These are phyloP conservation scores for Drusus annulatus DNA, from an alignment of 1,140 invertebrate genomes.

Conservation along the genomic window DNA sequence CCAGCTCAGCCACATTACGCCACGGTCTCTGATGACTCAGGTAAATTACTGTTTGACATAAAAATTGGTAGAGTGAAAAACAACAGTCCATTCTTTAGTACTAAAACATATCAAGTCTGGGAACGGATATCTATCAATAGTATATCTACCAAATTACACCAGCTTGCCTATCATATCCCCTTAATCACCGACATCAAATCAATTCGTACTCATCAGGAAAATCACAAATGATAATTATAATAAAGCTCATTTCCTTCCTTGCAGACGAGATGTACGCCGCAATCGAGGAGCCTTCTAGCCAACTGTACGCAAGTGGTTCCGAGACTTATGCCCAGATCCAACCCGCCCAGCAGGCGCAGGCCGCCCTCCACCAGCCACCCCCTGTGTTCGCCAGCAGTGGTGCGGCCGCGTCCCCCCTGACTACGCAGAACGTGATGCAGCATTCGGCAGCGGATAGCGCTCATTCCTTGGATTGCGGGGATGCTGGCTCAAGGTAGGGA, in stretches of 20 bases:
- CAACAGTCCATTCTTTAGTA: no score
- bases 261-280: slow-evolving; percentile 92
- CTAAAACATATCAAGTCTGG: no score
- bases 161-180: no score
- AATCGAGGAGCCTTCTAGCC: slow-evolving; percentile 84
- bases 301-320: slow-evolving; percentile 83
- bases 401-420: slow-evolving; percentile 34
- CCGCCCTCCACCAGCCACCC: slow-evolving; percentile 64
- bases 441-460: not conserved
- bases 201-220: no score
- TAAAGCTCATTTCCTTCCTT: not conserved
- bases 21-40: slow-evolving; percentile 88
- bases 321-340: slow-evolving; percentile 92
- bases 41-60: no score
- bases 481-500: slow-evolving; percentile 25
- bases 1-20: slow-evolving; percentile 78
- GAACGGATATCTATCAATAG: no score
- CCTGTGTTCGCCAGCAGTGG: slow-evolving; percentile 22
- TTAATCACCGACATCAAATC: no score
- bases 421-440: not conserved
- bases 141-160: no score
- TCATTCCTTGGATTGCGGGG: not conserved
- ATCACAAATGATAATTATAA: no score
- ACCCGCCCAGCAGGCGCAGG: slow-evolving; percentile 73
- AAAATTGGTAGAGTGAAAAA: no score